Evolutionary conservation across 2,888 invertebrate genomes (phyloP).

Genomic region (Eupsilia transversa): DNA sequence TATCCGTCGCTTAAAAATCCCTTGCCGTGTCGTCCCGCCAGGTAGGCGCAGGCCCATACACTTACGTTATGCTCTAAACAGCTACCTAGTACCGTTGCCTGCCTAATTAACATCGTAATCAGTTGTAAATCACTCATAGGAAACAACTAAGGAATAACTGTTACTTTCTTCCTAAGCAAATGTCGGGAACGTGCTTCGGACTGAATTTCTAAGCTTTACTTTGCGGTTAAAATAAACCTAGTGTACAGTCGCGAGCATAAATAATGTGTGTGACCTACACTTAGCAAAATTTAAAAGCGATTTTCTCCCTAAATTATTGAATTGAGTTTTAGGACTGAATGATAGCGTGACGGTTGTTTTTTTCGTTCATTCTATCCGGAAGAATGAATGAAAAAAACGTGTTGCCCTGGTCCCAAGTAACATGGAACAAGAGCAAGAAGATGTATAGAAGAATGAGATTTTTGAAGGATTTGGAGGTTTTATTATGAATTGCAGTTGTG

Average conservation of each 20-base stretch:
- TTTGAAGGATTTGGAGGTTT: not conserved
- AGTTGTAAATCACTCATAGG: constrained; percentile 67
- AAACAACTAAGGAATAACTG: constrained; percentile 69
- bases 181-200: constrained; percentile 70
- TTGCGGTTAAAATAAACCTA: constrained; percentile 60
- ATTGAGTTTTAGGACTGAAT: not conserved
- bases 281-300: not conserved
- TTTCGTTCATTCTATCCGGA: no score
- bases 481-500: no score
- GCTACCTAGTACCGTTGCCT: constrained; percentile 52
- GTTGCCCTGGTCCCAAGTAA: not conserved
- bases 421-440: not conserved
- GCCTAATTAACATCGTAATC: constrained; percentile 63
- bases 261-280: not conserved
- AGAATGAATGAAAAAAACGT: not conserved
- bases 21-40: not conserved
- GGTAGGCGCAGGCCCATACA: not conserved
- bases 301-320: not conserved
- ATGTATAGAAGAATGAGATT: not conserved
- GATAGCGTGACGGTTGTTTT: not conserved
- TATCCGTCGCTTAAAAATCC: no score
- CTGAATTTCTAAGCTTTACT: constrained; percentile 59
- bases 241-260: constrained; percentile 18
- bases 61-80: constrained; percentile 49
- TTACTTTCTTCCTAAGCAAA: constrained; percentile 69